Conservation (phyloP, 2,888 invertebrate species). For the Amitus sp. region DNA sequence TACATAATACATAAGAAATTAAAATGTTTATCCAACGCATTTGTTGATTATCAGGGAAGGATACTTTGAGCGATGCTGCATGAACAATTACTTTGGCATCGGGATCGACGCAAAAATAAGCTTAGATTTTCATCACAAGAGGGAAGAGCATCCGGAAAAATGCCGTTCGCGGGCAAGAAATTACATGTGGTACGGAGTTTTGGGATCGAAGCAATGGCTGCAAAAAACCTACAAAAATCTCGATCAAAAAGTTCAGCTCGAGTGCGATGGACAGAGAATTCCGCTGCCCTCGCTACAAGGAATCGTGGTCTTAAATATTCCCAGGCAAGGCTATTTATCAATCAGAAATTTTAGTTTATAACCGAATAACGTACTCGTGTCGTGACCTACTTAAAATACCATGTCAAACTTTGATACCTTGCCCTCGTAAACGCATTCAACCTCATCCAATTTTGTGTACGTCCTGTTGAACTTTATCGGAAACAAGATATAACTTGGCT, state of each 20-base stretch:
- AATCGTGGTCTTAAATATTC: conserved; percentile 96
- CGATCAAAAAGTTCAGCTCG: conserved; percentile 93
- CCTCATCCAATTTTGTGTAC: no score
- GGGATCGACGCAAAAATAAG: conserved; percentile 98
- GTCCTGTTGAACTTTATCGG: no score
- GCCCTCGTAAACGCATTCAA: no score
- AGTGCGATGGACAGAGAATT: conserved; percentile 96
- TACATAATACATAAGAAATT: no score
- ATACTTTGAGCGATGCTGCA: conserved; percentile 92
- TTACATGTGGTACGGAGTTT: conserved; percentile 93
- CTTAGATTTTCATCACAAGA: conserved; percentile 94
- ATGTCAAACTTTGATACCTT: no score
- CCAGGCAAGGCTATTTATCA: conserved; percentile 69
- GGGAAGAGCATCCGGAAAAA: conserved; percentile 97
- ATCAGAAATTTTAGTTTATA: no score
- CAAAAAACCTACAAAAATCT: conserved; percentile 96
- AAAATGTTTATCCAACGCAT: no score
- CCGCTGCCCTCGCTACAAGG: conserved; percentile 96
- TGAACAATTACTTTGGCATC: conserved; percentile 99
- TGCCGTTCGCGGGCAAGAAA: conserved; percentile 94
- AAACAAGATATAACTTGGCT: no score
- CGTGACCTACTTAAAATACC: no score
- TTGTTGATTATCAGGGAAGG: conserved; percentile 72
- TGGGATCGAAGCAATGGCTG: conserved; percentile 82
- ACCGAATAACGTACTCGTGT: no score